Conservation (phyloP, 2,113 vertebrate genomes). For the Caloenas nicobarica region DNA sequence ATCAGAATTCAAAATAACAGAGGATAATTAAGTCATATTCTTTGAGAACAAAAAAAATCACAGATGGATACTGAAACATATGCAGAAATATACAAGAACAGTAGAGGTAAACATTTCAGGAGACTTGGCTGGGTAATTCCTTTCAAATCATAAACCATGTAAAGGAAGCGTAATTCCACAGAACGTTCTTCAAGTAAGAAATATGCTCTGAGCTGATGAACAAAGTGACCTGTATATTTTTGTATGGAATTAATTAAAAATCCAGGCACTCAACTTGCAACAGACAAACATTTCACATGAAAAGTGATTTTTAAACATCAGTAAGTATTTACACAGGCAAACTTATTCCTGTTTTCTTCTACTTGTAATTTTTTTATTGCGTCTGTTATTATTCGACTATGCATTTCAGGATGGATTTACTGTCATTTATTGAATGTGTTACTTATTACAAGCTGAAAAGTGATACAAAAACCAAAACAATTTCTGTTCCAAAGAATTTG, state of each 20-base stretch:
- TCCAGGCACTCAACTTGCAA: neutral
- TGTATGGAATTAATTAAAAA: neutral
- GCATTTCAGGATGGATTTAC: neutral
- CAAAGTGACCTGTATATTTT: neutral
- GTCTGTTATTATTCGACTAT: neutral
- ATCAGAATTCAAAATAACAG: constrained; percentile 39
- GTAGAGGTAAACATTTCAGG: neutral
- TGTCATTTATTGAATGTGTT: neutral
- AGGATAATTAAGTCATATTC: constrained; percentile 33
- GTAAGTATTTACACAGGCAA: neutral
- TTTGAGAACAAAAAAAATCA: constrained; percentile 19
- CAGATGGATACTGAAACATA: neutral
- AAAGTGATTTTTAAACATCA: neutral
- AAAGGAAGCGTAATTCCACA: neutral
- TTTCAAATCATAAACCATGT: neutral
- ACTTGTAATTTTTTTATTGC: neutral
- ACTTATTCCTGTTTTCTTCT: neutral
- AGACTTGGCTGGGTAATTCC: neutral
- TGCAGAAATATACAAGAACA: neutral
- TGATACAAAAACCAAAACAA: neutral
- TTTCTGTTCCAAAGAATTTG: neutral
- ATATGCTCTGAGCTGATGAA: neutral
- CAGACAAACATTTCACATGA: neutral
- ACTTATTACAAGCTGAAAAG: neutral
- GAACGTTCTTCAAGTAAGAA: neutral